Conservation (phyloP, 1,140 invertebrate genomes). For the Macrostomum lignano region DNA sequence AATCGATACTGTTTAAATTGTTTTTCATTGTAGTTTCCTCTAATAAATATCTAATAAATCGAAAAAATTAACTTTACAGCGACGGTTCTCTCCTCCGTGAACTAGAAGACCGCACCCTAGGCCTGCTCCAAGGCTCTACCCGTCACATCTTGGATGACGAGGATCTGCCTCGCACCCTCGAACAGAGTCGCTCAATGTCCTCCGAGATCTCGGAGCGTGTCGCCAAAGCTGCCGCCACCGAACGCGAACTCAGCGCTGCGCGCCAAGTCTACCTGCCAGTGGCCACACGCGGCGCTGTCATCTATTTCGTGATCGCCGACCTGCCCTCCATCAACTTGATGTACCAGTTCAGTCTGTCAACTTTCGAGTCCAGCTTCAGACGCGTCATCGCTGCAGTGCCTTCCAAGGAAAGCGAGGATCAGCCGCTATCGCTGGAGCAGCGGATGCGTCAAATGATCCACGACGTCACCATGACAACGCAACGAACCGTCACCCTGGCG, state of each 20-base stretch:
- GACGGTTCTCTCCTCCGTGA: too few species aligned
- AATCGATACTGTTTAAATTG: too few species aligned
- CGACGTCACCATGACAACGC: too few species aligned
- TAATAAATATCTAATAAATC: too few species aligned
- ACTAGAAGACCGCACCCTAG: constrained; percentile 21
- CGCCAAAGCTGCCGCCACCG: constrained; percentile 18
- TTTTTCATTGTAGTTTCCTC: too few species aligned
- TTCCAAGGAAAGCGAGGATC: too few species aligned
- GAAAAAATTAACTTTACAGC: too few species aligned
- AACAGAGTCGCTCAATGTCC: constrained; percentile 20
- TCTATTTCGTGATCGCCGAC: constrained; percentile 27
- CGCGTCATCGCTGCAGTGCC: too few species aligned
- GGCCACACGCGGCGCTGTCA: constrained; percentile 20
- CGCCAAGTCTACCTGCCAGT: constrained; percentile 12
- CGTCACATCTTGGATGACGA: constrained; percentile 25
- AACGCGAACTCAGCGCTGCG: constrained; percentile 9
- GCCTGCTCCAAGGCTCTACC: constrained; percentile 13
- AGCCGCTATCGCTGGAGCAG: too few species aligned
- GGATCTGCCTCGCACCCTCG: constrained; percentile 19
- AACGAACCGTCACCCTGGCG: too few species aligned
- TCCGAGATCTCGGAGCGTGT: constrained; percentile 18
- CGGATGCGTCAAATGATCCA: too few species aligned
- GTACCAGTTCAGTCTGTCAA: constrained; percentile 27
- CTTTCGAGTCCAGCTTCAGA: too few species aligned
- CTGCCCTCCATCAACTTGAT: constrained; percentile 22